Conservation (phyloP, 53 echinoderm and acorn worm species). For the Apostichopus leukothele region DNA sequence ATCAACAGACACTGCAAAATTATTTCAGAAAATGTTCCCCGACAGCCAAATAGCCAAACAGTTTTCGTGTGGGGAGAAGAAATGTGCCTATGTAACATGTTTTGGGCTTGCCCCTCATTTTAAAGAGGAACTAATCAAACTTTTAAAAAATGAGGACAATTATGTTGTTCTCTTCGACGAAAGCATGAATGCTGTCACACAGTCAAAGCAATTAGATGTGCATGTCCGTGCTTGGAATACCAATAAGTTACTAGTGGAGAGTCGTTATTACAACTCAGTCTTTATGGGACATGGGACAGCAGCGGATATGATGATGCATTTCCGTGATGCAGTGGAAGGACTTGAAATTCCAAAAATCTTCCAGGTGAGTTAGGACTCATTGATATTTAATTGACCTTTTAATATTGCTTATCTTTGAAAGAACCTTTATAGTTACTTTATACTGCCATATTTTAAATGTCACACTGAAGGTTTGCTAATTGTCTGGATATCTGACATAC, state of each 20-base stretch:
- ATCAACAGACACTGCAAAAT: slow-evolving; percentile 26
- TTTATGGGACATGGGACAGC: slow-evolving; percentile 62
- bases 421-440: no score
- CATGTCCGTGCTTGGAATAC: slow-evolving; percentile 49
- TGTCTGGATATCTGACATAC: no score
- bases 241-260: slow-evolving; percentile 14
- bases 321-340: slow-evolving; percentile 37
- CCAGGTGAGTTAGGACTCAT: not conserved
- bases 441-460: no score
- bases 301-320: slow-evolving; percentile 35
- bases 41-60: slow-evolving; percentile 49
- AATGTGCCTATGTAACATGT: no score
- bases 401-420: no score
- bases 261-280: slow-evolving; percentile 43
- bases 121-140: not conserved
- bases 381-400: no score
- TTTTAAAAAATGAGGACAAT: slow-evolving; percentile 31
- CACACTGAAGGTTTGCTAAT: no score
- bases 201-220: slow-evolving; percentile 50
- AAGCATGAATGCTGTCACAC: slow-evolving; percentile 42
- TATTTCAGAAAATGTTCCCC: slow-evolving; percentile 57
- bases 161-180: slow-evolving; percentile 59
- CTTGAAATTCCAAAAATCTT: not conserved
- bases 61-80: slow-evolving; percentile 18
- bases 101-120: no score